These are phyloP conservation scores for Scopus umbretta DNA, from an alignment of 2,113 vertebrate species.

Conservation along the genomic window DNA sequence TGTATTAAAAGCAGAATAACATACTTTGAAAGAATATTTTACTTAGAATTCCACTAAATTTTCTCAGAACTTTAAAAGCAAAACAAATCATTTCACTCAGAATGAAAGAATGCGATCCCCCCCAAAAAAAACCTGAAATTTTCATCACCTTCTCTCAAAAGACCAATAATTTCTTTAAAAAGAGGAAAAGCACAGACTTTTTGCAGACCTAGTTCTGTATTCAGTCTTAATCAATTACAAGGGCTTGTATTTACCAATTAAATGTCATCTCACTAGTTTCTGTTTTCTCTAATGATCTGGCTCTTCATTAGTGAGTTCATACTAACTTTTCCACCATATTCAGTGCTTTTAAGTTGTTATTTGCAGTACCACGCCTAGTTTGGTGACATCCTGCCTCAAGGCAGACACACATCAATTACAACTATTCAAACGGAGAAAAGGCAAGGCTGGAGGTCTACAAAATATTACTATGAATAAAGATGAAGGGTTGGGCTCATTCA, in stretches of 20 bases:
- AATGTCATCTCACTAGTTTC: not conserved
- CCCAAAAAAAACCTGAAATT: not conserved
- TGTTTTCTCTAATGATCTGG: not conserved
- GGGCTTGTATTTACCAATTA: not conserved
- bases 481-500: not conserved
- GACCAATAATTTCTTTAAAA: not conserved
- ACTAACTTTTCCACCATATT: not conserved
- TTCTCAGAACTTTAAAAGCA: not conserved
- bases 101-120: not conserved
- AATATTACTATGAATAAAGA: not conserved
- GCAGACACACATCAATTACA: not conserved
- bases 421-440: not conserved
- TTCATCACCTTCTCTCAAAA: not conserved
- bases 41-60: not conserved
- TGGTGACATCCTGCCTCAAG: not conserved
- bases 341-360: not conserved
- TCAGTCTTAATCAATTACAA: not conserved
- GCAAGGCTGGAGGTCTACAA: not conserved
- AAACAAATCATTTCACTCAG: not conserved
- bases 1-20: not conserved
- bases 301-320: not conserved
- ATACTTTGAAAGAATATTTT: not conserved
- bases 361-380: not conserved
- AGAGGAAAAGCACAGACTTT: not conserved
- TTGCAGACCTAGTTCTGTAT: not conserved